Base-by-base conservation (phyloP, 2,113 vertebrate species). In the Panthera leo region DNA sequence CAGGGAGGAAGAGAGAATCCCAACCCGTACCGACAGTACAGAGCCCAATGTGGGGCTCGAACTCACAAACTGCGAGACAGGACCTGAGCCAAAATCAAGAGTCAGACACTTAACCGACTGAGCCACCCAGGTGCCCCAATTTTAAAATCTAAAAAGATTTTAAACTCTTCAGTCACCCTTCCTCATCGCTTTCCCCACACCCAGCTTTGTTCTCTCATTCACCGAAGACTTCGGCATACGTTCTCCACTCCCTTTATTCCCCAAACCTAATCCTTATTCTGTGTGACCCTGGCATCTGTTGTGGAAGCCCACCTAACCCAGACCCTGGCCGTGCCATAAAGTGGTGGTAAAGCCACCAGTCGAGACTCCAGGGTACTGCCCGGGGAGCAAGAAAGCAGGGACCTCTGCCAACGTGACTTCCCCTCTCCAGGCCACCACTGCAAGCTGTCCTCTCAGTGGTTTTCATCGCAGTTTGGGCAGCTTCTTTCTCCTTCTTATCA, bases 401-500 rank as follows among this genome's bases (percentile, higher is more conserved):
- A 48, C 27, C 45, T 63, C n/a, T 23, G 31, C 87, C 75, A 51
- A 48, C 31, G 14, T 39, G 29, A 14, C 31, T 82, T 4, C 45
- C 58, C 67, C n/a, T 34, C 27, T 31, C 21, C 25, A 25, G 63
- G 71, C 65, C 65, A 0, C 93, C 36, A 39, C 58, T 61, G n/a
- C 34, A 7, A 53, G 45, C 84, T 87, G 42, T 53, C 80, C 14
- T 58, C 45, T 55, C 27, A 76, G 67, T 65, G 29, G 61, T 39
- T 80, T 84, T 48, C 63, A 23, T 88, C 39, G 53, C 61, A 25
- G 7, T 88, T 61, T 84, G 87, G 79, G 84, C 70, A 95, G 90
- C 63, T 51, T 58, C 92, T 84, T 87, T 94, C 61, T 76, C 75
- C 34, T 73, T 87, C 92, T 93, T 89, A 97, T 87, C 93, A 95